Evolutionary conservation across 2,113 vertebrate genomes (phyloP), one percentile per base, ranked within the genome.

Genomic region (Spea bombifrons): DNA sequence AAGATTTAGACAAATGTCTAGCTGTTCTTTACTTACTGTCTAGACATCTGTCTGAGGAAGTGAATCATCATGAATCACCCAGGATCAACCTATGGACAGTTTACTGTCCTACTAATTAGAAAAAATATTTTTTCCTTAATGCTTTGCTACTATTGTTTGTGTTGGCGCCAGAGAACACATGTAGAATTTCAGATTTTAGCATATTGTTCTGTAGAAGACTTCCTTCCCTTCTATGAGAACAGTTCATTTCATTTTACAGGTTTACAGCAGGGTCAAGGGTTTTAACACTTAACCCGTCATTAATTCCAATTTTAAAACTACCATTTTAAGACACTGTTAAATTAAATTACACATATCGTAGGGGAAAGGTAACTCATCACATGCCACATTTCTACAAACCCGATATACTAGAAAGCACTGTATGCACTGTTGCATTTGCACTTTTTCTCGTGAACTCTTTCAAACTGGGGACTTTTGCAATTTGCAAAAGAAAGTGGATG

Each of bases 61-160:
- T 76, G 66, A 77, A 67, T 77, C 75, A 77, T 4, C 5, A 49
- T 70, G 75, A 77, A 77, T 77, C 75, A 77, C 9, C n/a, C n/a
- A 15, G 10, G 43, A 52, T 44, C 46, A 68, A 57, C 44, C 13
- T 68, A 69, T 69, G 66, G 66, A 48, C 0, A 59, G 52, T n/a
- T 57, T 15, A 30, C 7, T 69, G 45, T 69, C 75, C 75, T 76
- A 13, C n/a, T 66, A 52, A 55, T 47, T 59, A 7, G 45, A 30
- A n/a, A 76, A 57, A 3, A 1, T 6, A 59, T 13, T 59, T 8
- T 5, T 59, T 13, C 45, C 43, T 55, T 52, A 10, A 4, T 17
- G 15, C 44, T 50, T 7, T 75, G 8, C 30, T 52, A 4, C 43
- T 61, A 30, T 65, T 75, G 44, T 73, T 73, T 47, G 52, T 13